Evolutionary conservation across 2,888 invertebrate genomes (phyloP), one percentile per base, ranked within the genome.

Genomic region (Bombylius discolor): DNA sequence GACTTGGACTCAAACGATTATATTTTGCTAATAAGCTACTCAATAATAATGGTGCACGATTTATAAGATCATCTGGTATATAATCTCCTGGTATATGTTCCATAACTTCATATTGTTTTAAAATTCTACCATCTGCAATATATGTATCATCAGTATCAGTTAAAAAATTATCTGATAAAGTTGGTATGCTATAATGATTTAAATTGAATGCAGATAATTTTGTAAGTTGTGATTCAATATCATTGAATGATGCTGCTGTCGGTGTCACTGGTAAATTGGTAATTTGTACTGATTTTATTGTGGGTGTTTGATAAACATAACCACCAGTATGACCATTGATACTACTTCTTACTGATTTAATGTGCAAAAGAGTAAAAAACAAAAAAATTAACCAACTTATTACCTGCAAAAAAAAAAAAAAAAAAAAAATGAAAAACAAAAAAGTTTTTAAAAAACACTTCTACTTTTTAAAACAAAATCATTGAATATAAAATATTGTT

Each of bases 41-140:
- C 9, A 69, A 62, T 1, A 58, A 33, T 57, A 69, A 67, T 5
- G 62, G 58, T 4, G 60, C 47, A 34, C 65, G 63, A n/a, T 36
- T 39, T 9, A 55, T 47, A 32, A 68, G 72, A 6, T 70, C 68
- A 4, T 63, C 61, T 0, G 64, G 65, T 5, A 58, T 61, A 44
- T 70, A 67, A 47, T 74, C 74, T 55, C 72, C 72, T 54, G 69
- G 69, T 39, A 72, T 70, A 42, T 69, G 63, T 61, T 74, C 74
- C 51, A 72, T 65, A 34, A 74, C 74, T n/a, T 70, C 67, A 53
- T 74, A 74, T 56, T 74, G 74, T 58, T 73, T 73, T 52, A 74
- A 55, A 52, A 69, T 65, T 4, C 74, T 68, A 4, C 72, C 72
- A 58, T 70, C 66, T 47, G 66, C 63, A 42, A 67, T 61, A 42